A percentile compares a stretch with the other conserved stretches of the same genome.
Conservation (phyloP, 2,888 invertebrate species). For the Ormyrus pomaceus region DNA sequence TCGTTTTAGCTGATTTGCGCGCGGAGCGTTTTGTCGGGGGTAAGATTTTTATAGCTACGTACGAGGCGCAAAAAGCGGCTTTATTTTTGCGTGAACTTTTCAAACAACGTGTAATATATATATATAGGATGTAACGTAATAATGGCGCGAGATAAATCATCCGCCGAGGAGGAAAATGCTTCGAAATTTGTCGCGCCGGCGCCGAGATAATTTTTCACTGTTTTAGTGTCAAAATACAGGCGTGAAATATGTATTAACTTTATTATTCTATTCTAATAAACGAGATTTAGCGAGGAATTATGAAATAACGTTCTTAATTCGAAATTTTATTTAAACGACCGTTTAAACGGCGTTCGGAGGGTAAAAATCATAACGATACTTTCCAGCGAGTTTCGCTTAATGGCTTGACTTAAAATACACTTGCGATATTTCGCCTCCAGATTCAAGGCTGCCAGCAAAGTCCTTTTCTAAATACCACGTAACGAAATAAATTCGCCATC, state of each 20-base stretch:
- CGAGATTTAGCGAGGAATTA: no score
- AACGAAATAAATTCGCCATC: no score
- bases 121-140: background rate
- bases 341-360: no score
- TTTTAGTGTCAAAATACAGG: background rate
- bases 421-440: no score
- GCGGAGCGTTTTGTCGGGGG: background rate
- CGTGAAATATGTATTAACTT: background rate
- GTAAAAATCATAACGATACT: no score
- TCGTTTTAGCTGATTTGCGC: slow-evolving; percentile 7
- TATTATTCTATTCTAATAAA: background rate
- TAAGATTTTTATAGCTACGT: background rate
- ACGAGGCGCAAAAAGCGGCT: background rate
- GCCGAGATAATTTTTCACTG: slow-evolving; percentile 6
- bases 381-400: background rate
- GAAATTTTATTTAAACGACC: no score
- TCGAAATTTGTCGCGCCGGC: slow-evolving; percentile 16
- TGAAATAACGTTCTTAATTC: no score
- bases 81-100: slow-evolving; percentile 17
- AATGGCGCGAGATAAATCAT: slow-evolving; percentile 34
- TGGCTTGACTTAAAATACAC: background rate
- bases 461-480: no score
- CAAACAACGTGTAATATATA: background rate
- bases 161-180: background rate
- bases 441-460: no score